phyloP scores from a whole-genome alignment of 2,888 invertebrate species.

The Teinopalpus imperialis region DNA sequence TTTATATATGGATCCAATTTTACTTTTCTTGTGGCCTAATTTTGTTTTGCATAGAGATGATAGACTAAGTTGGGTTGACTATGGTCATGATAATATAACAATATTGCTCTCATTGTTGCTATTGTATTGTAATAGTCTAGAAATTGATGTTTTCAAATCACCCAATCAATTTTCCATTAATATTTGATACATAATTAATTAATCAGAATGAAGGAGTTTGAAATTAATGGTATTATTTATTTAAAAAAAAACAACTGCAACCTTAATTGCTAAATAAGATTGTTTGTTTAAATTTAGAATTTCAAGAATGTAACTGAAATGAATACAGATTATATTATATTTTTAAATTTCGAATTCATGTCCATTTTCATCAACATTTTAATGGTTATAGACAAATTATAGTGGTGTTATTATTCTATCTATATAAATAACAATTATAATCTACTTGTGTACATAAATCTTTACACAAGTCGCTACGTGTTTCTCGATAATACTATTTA shows the following conservation, averaged over 20 bases:
- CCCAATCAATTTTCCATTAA: neutral
- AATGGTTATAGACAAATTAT: constrained; percentile 17
- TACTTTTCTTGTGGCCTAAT: constrained; percentile 19
- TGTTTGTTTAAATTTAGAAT: constrained; percentile 14
- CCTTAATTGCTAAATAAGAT: constrained; percentile 1
- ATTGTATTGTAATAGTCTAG: constrained; percentile 8
- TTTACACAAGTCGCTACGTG: constrained; percentile 17
- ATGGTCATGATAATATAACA: constrained; percentile 1
- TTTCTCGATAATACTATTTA: constrained; percentile 32
- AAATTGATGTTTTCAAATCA: constrained; percentile 4
- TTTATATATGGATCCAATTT: neutral
- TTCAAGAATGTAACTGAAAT: neutral
- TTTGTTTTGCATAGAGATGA: constrained; percentile 16
- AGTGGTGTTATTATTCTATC: constrained; percentile 19
- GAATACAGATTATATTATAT: constrained; percentile 5
- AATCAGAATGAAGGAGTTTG: constrained; percentile 1
- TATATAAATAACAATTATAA: constrained; percentile 5
- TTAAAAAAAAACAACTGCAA: too few species aligned
- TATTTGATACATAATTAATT: constrained; percentile 9
- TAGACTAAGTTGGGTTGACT: constrained; percentile 6
- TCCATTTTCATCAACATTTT: constrained; percentile 7
- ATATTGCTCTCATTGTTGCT: constrained; percentile 10
- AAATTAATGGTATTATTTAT: constrained; percentile 20
- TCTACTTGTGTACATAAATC: constrained; percentile 23
- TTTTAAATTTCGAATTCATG: constrained; percentile 1